Evolutionary conservation across 2,888 invertebrate species (phyloP), one percentile per base, ranked within the genome.

Genomic region (Drosophila macrospina): DNA sequence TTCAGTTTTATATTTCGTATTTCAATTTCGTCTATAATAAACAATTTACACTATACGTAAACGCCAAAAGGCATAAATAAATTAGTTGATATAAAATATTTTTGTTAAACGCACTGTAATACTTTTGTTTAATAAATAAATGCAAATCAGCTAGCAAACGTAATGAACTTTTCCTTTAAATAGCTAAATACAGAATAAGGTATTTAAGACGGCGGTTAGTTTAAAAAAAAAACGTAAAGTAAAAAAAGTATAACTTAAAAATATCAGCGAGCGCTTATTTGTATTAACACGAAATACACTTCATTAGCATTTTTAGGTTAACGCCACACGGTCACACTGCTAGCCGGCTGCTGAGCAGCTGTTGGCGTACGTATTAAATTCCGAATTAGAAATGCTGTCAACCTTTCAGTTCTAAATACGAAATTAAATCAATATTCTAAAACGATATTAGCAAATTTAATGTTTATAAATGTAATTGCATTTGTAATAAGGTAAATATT

Each of bases 111-210:
- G 81, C 81, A 82, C 81, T 72, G 75, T 72, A 85, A 60, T 28
- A 62, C 48, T 77, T 85, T 66, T 61, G 69, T 78, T 85, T 50
- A 81, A 62, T 78, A 74, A 82, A 85, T 85, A 82, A 85, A 78
- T 78, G 42, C 66, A 65, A 79, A 66, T 55, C 67, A 75, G 69
- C 69, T 85, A 85, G 77, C 71, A 56, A 63, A 44, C 24, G 16
- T 2, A 16, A 51, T 5, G 7, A 24, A 32, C 26, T 32, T 44
- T 44, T 24, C 2, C 24, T 24, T 20, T 24, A 20, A 20, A 11
- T 11, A 41, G 4, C 26, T 28, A n/a, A n/a, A n/a, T n/a, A n/a
- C n/a, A n/a, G n/a, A n/a, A n/a, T n/a, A n/a, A n/a, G n/a, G n/a
- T n/a, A n/a, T n/a, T n/a, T n/a, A n/a, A n/a, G n/a, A n/a, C n/a